Evolutionary conservation across 2,797 vertebrate species (phyloP).

Genomic region (Tauraco hartlaubi): DNA sequence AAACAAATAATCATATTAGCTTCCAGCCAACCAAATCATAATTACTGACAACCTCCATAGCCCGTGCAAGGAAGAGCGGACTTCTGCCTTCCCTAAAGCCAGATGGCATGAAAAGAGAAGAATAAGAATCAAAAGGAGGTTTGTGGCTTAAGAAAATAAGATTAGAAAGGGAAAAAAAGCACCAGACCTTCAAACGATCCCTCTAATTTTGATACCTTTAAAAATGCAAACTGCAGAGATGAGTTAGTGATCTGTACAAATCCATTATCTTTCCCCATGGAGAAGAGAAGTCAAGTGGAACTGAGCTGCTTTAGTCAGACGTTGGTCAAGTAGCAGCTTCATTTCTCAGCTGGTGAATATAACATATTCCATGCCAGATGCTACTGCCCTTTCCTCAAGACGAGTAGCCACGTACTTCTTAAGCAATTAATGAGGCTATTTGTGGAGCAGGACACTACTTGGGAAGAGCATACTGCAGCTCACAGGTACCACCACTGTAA

Average conservation of each 20-base stretch:
- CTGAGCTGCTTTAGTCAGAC: slow-evolving; percentile 49
- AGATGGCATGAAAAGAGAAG: slow-evolving; percentile 35
- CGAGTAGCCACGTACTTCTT: neutral
- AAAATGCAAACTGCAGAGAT: slow-evolving; percentile 42
- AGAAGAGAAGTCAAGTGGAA: slow-evolving; percentile 61
- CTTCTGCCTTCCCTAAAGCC: slow-evolving; percentile 43
- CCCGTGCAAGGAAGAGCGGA: neutral
- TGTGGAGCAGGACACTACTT: neutral
- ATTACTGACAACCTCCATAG: slow-evolving; percentile 60
- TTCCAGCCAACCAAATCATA: slow-evolving; percentile 58
- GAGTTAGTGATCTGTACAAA: slow-evolving; percentile 61
- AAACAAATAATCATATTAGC: slow-evolving; percentile 67
- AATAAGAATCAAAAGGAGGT: slow-evolving; percentile 27
- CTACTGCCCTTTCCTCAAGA: neutral
- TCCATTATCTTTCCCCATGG: slow-evolving; percentile 49
- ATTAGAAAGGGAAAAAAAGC: neutral
- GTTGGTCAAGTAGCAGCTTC: slow-evolving; percentile 45
- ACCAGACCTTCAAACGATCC: slow-evolving; percentile 16
- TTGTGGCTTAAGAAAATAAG: slow-evolving; percentile 41
- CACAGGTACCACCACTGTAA: neutral
- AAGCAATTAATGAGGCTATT: neutral
- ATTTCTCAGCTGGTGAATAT: slow-evolving; percentile 37
- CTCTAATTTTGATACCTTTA: slow-evolving; percentile 40
- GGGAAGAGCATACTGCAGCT: neutral
- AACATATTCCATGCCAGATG: neutral